A percentile compares a stretch with the other conserved stretches of the same genome.
Conservation (phyloP, 1,140 invertebrate genomes). For the Agrilus planipennis region DNA sequence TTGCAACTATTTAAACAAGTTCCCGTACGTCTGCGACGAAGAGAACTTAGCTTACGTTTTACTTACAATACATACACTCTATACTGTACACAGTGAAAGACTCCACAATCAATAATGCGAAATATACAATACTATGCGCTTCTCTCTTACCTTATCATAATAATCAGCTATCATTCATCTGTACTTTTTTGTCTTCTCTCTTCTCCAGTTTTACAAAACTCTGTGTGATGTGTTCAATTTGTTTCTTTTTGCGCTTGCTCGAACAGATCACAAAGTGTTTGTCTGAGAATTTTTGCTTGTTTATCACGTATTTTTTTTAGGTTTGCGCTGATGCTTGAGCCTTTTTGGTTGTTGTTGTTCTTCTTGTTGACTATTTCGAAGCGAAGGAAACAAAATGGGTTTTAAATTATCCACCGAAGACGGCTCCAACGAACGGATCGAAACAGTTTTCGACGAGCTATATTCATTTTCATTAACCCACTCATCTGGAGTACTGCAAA, state of each 20-base stretch:
- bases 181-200: not conserved
- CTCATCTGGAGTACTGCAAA: slow-evolving; percentile 45
- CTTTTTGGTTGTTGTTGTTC: slow-evolving; percentile 3
- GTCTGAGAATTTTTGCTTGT: too few relatives aligned
- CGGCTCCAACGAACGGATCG: slow-evolving; percentile 37
- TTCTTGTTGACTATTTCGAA: slow-evolving; percentile 1
- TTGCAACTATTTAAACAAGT: slow-evolving; percentile 11
- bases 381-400: slow-evolving; percentile 21
- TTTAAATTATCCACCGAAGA: slow-evolving; percentile 33
- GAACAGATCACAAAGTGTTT: not conserved
- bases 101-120: slow-evolving; percentile 10
- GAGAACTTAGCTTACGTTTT: slow-evolving; percentile 11
- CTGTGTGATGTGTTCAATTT: not conserved
- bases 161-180: not conserved
- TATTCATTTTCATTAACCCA: slow-evolving; percentile 48
- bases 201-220: too few relatives aligned
- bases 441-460: slow-evolving; percentile 38
- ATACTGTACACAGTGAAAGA: slow-evolving; percentile 18
- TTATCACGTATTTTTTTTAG: slow-evolving; percentile 17
- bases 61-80: slow-evolving; percentile 16
- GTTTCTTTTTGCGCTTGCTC: not conserved
- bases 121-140: slow-evolving; percentile 9
- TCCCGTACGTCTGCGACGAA: slow-evolving; percentile 2
- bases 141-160: not conserved
- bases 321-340: slow-evolving; percentile 19